Conservation (phyloP, 2,888 invertebrate genomes). For the Leptopilina syphax region DNA sequence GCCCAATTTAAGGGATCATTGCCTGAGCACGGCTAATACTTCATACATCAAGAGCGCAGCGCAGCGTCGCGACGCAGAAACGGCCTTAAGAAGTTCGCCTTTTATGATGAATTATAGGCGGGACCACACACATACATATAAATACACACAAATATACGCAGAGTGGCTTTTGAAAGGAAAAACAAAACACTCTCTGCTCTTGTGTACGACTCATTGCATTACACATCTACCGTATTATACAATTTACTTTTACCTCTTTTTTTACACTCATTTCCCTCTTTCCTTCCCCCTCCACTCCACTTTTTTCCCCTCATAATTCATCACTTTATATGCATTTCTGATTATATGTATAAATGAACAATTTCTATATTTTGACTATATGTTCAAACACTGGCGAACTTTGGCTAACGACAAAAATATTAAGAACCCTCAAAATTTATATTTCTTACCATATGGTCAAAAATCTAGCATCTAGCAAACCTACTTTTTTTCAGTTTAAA, state of each 20-base stretch:
- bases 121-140: slow-evolving; percentile 62
- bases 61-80: slow-evolving; percentile 68
- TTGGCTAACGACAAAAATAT: too few relatives aligned
- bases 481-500: too few relatives aligned
- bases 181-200: neutral
- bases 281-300: too few relatives aligned
- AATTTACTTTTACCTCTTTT: slow-evolving; percentile 29
- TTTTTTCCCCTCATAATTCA: too few relatives aligned
- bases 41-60: slow-evolving; percentile 60
- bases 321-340: too few relatives aligned
- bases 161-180: slow-evolving; percentile 27
- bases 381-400: too few relatives aligned
- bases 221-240: neutral
- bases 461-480: too few relatives aligned
- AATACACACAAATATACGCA: slow-evolving; percentile 1
- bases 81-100: slow-evolving; percentile 55
- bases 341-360: too few relatives aligned
- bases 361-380: too few relatives aligned
- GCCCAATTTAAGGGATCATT: slow-evolving; percentile 75
- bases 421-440: too few relatives aligned
- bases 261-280: neutral
- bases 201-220: slow-evolving; percentile 26
- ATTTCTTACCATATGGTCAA: too few relatives aligned
- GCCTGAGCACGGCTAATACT: slow-evolving; percentile 67
- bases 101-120: slow-evolving; percentile 63